Base-by-base conservation (phyloP, 2,888 invertebrate genomes). In the Lithophane socia region DNA sequence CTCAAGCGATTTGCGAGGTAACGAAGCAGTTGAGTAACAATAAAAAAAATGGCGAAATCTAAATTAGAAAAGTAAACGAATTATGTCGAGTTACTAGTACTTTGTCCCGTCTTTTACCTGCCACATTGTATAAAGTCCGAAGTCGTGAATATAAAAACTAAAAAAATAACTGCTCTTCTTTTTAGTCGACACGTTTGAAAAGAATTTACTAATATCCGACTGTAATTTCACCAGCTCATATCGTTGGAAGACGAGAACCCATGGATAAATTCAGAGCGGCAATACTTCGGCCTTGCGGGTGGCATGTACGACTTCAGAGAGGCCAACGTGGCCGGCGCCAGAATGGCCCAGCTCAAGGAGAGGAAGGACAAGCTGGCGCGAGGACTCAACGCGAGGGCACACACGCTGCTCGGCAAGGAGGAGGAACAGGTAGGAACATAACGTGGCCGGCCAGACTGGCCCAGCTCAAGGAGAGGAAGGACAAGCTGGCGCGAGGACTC, bases 241-340 rank as follows among this genome's bases (percentile, higher is more conserved):
- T 91, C 96, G 0, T 90, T 97, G 80, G 91, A 93, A 76, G 86
- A 86, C n/a, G 97, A 97, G 83, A 96, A 98, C 92, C 94, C 97
- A 0, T 99, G 99, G 99, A 98, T 99, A 65, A 93, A 95, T 0
- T 97, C 98, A 68, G 99, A 99, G 91, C 97, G 97, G 87, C 97
- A 97, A 82, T 98, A 97, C 93, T 99, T 99, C 94, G 98, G 98
- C 12, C 97, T 97, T 84, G 94, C 97, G 83, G 98, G 98, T 82
- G 98, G 98, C 18, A 96, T 98, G 87, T 97, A 98, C 94, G 98
- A 98, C 95, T 98, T 98, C 94, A 92, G 94, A 84, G 97, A 97
- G 85, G 97, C 83, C 95, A 97, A 92, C 29, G 97, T 97, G 90
- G 96, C 97, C 79, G 97, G 97, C 10, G 93, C 94, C 66, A 83